Evolutionary conservation across 2,888 invertebrate genomes (phyloP).

Genomic region (Eupelmus urozonus): DNA sequence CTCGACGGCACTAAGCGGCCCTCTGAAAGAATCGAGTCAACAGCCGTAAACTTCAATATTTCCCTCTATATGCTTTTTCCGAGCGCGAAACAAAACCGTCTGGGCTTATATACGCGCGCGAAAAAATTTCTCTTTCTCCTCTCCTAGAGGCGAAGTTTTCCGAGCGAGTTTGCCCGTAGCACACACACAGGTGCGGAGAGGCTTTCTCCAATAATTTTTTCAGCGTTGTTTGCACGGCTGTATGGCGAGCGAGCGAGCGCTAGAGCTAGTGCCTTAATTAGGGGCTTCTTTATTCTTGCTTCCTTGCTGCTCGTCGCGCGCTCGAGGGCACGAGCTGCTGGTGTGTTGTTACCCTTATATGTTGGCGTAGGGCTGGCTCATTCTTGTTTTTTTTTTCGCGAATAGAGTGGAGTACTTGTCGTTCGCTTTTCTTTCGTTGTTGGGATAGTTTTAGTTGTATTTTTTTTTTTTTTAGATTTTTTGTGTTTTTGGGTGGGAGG

Average conservation of each 20-base stretch:
- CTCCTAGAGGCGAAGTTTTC: neutral
- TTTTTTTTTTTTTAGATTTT: too few relatives aligned
- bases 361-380: neutral
- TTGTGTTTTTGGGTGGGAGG: too few relatives aligned
- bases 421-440: too few relatives aligned
- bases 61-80: slow-evolving; percentile 2
- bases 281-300: slow-evolving; percentile 31
- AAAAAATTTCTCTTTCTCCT: neutral
- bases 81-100: neutral
- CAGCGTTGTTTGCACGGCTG: neutral
- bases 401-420: too few relatives aligned
- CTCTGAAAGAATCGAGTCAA: neutral
- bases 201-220: slow-evolving; percentile 39
- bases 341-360: neutral
- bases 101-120: neutral
- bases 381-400: neutral
- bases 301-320: neutral
- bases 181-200: neutral
- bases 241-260: neutral
- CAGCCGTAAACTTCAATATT: too few relatives aligned
- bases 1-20: neutral
- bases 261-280: slow-evolving; percentile 40
- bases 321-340: neutral
- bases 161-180: neutral
- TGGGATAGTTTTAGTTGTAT: too few relatives aligned